Evolutionary conservation across 1,140 invertebrate genomes (phyloP), one percentile per base, ranked within the genome.

Genomic region (Octopus sinensis): DNA sequence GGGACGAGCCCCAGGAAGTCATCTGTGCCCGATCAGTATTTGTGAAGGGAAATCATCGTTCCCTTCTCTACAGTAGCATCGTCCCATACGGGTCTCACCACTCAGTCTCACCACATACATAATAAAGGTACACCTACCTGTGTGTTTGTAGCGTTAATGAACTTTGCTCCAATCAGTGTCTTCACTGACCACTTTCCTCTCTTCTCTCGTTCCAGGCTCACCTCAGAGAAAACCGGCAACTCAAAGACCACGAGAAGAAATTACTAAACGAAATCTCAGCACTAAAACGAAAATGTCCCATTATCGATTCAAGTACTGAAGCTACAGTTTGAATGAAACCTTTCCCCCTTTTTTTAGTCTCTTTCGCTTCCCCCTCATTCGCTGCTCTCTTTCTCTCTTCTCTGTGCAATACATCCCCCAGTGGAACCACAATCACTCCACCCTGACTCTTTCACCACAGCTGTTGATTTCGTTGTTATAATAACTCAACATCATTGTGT

Each of bases 281-380:
- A 43, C 30, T 43, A 43, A 81, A 83, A 76, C 77, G 84, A 4
- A 82, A 81, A 81, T 75, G 81, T 54, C 81, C 82, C 12, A 84
- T 80, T 54, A 85, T 85, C 76, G 84, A 85, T 79, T 84, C 84
- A 6, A 85, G 84, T 83, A 56, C 82, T 54, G 84, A 85, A 51
- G 84, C 84, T 23, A 83, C 82, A n/a, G 84, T 85, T 12, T 85
- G 68, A 71, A 71, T 13, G 17, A 12, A 17, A 12, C 17, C 3
- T 71, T 13, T 17, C 0, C 30, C 17, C n/a, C n/a, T n/a, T n/a
- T n/a, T n/a, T n/a, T n/a, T n/a, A n/a, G n/a, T n/a, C n/a, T n/a
- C n/a, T n/a, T n/a, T n/a, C n/a, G n/a, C n/a, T n/a, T n/a, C n/a
- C n/a, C n/a, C n/a, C n/a, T n/a, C 30, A 43, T 2, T 43, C 30